Conservation (phyloP, 2,888 invertebrate species). For the Gonocerus acuteangulatus region DNA sequence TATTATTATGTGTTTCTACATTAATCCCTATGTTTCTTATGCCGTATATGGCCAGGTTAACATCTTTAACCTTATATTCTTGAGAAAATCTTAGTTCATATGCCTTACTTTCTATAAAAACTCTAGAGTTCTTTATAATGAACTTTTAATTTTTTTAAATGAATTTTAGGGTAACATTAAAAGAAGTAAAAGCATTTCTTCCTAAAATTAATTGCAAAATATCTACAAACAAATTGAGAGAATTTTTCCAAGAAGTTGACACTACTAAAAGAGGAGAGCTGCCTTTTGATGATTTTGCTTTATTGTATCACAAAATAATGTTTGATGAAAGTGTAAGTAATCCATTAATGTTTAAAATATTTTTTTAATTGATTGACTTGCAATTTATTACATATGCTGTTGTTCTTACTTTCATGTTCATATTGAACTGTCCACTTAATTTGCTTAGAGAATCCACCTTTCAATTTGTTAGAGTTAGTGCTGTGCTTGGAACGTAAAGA, state of each 20-base stretch:
- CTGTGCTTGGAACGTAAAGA: too few relatives aligned
- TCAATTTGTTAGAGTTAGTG: too few relatives aligned
- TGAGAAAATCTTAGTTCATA: too few relatives aligned
- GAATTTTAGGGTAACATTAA: slow-evolving; percentile 65
- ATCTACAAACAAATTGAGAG: slow-evolving; percentile 72
- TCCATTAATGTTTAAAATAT: background rate
- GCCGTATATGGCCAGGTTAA: too few relatives aligned
- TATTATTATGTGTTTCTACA: too few relatives aligned
- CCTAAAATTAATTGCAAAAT: slow-evolving; percentile 86
- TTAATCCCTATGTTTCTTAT: too few relatives aligned
- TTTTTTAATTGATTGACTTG: slow-evolving; percentile 10
- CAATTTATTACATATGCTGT: background rate
- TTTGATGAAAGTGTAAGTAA: slow-evolving; percentile 66
- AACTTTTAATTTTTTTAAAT: too few relatives aligned
- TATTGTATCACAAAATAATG: slow-evolving; percentile 74
- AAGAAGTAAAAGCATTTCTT: slow-evolving; percentile 83
- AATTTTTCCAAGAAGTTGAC: slow-evolving; percentile 82
- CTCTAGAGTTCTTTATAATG: too few relatives aligned
- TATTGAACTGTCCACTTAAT: background rate
- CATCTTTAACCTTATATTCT: too few relatives aligned
- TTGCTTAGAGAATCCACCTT: too few relatives aligned
- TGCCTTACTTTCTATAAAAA: too few relatives aligned
- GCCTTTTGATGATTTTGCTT: slow-evolving; percentile 81
- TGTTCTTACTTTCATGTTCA: background rate
- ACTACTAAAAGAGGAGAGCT: slow-evolving; percentile 68